Conservation (phyloP, 2,113 vertebrate species). For the Mormyrus iriodes region DNA sequence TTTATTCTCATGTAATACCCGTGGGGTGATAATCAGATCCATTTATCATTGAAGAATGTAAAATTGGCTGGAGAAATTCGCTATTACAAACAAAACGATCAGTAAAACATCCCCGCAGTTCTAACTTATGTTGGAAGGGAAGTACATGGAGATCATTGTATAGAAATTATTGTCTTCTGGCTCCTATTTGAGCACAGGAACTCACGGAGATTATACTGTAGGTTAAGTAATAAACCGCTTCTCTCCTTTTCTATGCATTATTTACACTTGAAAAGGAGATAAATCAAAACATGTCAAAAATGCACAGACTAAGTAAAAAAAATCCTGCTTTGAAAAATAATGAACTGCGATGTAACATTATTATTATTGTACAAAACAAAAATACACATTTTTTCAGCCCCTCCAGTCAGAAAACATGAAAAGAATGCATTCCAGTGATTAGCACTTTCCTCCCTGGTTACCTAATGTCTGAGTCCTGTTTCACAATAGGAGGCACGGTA, state of each 20-base stretch:
- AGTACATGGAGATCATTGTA: too few species aligned
- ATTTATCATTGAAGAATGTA: slow-evolving; percentile 20
- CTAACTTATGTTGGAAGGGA: not conserved
- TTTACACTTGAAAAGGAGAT: not conserved
- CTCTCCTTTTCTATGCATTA: not conserved
- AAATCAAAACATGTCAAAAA: not conserved
- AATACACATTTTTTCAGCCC: not conserved
- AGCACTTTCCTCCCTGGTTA: not conserved
- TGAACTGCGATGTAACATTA: not conserved
- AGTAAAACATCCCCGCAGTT: not conserved
- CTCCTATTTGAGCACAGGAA: not conserved
- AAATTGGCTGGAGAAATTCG: slow-evolving; percentile 9
- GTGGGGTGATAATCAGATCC: slow-evolving; percentile 5
- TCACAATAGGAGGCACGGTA: not conserved
- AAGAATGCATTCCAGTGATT: not conserved
- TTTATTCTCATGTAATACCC: slow-evolving; percentile 20
- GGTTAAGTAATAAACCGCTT: not conserved
- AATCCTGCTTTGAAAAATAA: not conserved
- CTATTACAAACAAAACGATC: not conserved
- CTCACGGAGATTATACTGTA: not conserved
- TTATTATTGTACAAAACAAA: not conserved
- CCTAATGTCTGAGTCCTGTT: not conserved
- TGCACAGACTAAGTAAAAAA: not conserved
- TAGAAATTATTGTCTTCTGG: not conserved
- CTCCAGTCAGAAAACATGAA: not conserved